Evolutionary conservation across 2,113 vertebrate genomes (phyloP), one percentile per base, ranked within the genome.

Genomic region (Illadopsis cleaveri): DNA sequence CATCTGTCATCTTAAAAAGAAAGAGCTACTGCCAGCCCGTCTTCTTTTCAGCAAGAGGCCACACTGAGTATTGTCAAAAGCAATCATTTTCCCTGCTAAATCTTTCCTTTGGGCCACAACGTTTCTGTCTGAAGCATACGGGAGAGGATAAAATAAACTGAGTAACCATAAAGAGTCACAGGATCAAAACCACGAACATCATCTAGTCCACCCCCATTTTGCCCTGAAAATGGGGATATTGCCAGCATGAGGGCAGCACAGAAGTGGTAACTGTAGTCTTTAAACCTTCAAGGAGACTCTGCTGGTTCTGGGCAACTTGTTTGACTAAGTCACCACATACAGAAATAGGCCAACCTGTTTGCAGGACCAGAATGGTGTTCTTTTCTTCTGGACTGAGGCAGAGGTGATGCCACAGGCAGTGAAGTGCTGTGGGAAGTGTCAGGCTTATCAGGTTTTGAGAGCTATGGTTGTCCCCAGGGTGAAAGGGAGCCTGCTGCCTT

Each of bases 1-100:
- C 73, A 79, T 94, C 72, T 78, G 72, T 93, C 90, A 83, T 88
- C 79, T 92, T 90, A 60, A 90, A 93, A 93, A 86, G 79, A 18
- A n/a, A 68, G 85, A 90, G 57, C 64, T 83, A 54, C 81, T 94
- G 82, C 79, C 68, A 9, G 21, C 62, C 15, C 1, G 0, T 64
- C 87, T 82, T 60, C 65, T 68, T 78, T 86, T 31, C 68, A 66
- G 89, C 71, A 81, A 44, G 28, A 69, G 81, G 47, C 40, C 79
- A 72, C 11, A 15, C 38, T 24, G 77, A 61, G 35, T 81, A 62
- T 47, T 89, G 75, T 93, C 85, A 92, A 50, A 90, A 86, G 42
- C 61, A 54, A 80, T 94, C 38, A 81, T 89, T 92, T 78, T 35
- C 44, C 38, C 77, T 82, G 48, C 77, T 89, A 92, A 92, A 89